Evolutionary conservation across 2,797 vertebrate species (phyloP), one percentile per base, ranked within the genome.

Genomic region (Falco peregrinus): DNA sequence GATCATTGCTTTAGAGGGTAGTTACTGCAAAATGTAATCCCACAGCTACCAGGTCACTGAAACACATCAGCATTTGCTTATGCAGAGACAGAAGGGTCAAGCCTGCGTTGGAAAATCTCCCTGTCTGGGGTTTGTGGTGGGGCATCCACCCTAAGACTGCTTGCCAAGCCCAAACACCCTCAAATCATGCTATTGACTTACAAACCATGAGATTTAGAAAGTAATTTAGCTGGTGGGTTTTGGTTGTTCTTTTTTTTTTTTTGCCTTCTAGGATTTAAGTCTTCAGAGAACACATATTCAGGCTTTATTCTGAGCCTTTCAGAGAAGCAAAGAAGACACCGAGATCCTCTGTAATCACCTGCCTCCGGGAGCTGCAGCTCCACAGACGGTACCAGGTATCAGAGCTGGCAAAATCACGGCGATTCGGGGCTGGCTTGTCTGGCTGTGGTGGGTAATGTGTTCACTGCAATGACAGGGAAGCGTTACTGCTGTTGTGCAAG

Each of bases 401-500:
- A 59, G 45, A 84, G 29, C 31, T 87, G 50, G 54, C 7, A 10
- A 87, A 75, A 67, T 68, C 59, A 25, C 5, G 1, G 64, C 5
- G 28, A 13, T 37, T 89, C 51, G 26, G 60, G 63, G 16, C 26
- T 70, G 68, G 25, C 14, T 78, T 29, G 63, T 28, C 56, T 9
- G 0, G 20, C 33, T 86, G 80, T 5, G 14, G 65, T 5, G 20
- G 63, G 56, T 29, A 70, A 9, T 0, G 1, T 0, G 1, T 3
- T 78, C 3, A 2, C 37, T 84, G 47, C 1, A 2, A 19, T 33
- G 39, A 64, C 25, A 61, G 20, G 37, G 8, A 57, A 61, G 18
- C 10, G 12, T 41, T 50, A 17, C 26, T 88, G 17, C 17, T 61
- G 37, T 8, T 26, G 26, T 37, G 14, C 29, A 78, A 24, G 41